Evolutionary conservation across 2,888 invertebrate species (phyloP).

Genomic region (Miltochrista miniata): DNA sequence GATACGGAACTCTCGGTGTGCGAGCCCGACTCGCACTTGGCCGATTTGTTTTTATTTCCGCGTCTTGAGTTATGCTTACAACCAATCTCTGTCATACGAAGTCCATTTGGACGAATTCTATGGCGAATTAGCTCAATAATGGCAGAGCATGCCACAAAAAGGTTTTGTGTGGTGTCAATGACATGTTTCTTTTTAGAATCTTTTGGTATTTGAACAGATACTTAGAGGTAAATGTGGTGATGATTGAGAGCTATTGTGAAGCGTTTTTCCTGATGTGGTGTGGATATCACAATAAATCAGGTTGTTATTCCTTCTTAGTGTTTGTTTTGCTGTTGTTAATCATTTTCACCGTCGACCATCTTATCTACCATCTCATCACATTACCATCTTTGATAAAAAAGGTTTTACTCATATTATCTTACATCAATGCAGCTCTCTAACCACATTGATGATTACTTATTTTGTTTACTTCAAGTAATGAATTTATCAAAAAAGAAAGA

Average conservation of each 20-base stretch:
- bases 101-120: slow-evolving; percentile 25
- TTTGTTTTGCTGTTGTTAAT: too few relatives aligned
- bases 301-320: too few relatives aligned
- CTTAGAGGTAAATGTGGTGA: neutral
- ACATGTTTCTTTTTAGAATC: slow-evolving; percentile 32
- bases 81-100: slow-evolving; percentile 23
- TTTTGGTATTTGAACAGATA: slow-evolving; percentile 1
- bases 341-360: too few relatives aligned
- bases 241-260: slow-evolving; percentile 8
- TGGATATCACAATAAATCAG: neutral
- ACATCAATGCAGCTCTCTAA: too few relatives aligned
- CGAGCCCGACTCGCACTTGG: too few relatives aligned
- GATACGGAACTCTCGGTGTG: too few relatives aligned
- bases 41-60: slow-evolving; percentile 32
- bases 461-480: too few relatives aligned
- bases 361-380: too few relatives aligned
- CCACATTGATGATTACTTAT: too few relatives aligned
- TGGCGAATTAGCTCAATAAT: slow-evolving; percentile 50
- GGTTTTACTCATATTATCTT: too few relatives aligned
- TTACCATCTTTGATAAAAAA: too few relatives aligned
- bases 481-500: too few relatives aligned
- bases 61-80: slow-evolving; percentile 26
- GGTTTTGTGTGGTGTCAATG: slow-evolving; percentile 55
- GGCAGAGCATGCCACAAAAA: slow-evolving; percentile 34
- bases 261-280: neutral